Percentiles rank a stretch among this genome's conserved stretches.
Conservation (phyloP, 2,888 invertebrate genomes). For the Phaedon cochleariae region DNA sequence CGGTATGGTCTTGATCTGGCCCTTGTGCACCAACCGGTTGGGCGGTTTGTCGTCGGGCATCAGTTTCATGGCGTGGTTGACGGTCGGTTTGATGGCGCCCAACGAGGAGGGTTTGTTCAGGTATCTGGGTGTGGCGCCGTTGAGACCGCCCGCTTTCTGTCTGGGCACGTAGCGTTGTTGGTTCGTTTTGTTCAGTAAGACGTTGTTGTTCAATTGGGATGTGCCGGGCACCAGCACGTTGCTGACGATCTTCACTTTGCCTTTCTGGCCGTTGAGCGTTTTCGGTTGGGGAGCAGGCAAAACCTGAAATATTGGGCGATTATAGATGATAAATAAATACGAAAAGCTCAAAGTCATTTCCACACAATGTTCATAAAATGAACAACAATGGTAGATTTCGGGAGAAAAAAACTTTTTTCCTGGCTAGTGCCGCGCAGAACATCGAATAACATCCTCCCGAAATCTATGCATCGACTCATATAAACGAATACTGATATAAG, state of each 20-base stretch:
- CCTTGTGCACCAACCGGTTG: slow-evolving; percentile 54
- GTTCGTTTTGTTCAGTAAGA: slow-evolving; percentile 53
- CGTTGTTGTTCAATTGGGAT: slow-evolving; percentile 51
- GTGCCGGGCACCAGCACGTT: slow-evolving; percentile 55
- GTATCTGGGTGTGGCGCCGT: slow-evolving; percentile 56
- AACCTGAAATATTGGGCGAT: slow-evolving; percentile 39
- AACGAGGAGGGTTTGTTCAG: slow-evolving; percentile 51
- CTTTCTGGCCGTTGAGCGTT: slow-evolving; percentile 58
- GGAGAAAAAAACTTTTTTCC: too few species aligned
- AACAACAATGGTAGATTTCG: too few species aligned
- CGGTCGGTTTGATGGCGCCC: slow-evolving; percentile 37
- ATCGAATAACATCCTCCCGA: too few species aligned
- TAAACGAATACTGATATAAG: too few species aligned
- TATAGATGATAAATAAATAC: slow-evolving; percentile 2
- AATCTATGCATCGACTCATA: too few species aligned
- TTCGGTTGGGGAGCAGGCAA: slow-evolving; percentile 40
- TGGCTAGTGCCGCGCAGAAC: too few species aligned
- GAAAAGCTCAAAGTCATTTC: too few species aligned
- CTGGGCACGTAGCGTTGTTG: slow-evolving; percentile 52
- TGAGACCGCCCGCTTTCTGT: slow-evolving; percentile 54
- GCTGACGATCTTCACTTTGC: slow-evolving; percentile 60
- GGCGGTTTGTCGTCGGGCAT: slow-evolving; percentile 45
- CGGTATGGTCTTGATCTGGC: slow-evolving; percentile 56
- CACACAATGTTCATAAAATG: too few species aligned
- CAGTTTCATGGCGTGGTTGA: slow-evolving; percentile 42